phyloP scores from a whole-genome alignment of 2,113 vertebrate genomes.

The Callaeas wilsoni region DNA sequence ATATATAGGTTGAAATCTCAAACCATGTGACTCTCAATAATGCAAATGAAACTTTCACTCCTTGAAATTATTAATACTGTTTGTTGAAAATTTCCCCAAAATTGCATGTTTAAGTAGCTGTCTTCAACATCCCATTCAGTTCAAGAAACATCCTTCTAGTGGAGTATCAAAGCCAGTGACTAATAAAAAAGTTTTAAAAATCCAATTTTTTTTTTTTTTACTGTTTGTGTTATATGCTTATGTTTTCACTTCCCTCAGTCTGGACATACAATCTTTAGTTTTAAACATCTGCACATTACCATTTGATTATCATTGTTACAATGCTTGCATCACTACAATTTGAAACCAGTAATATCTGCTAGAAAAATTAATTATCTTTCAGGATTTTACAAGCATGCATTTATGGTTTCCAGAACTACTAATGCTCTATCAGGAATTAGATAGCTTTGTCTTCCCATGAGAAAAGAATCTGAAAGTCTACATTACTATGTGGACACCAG shows the following conservation, averaged over 20 bases:
- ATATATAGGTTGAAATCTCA: background rate
- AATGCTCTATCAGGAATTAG: background rate
- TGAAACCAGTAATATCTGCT: background rate
- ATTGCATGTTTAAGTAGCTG: background rate
- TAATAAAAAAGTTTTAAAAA: background rate
- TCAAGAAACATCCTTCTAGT: background rate
- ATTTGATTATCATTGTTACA: background rate
- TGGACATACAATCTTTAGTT: background rate
- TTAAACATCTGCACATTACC: background rate
- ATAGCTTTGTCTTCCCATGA: background rate
- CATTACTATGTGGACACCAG: background rate
- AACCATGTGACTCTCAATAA: background rate
- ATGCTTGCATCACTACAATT: background rate
- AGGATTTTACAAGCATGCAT: background rate
- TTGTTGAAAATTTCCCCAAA: background rate
- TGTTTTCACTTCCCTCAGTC: background rate
- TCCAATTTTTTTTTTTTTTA: background rate
- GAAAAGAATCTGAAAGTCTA: background rate
- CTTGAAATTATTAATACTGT: background rate
- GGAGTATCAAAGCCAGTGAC: background rate
- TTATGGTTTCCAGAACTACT: background rate
- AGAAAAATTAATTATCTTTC: constrained; percentile 17
- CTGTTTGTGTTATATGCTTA: background rate
- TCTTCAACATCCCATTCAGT: background rate
- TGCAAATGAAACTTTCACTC: background rate